phyloP scores from a whole-genome alignment of 2,113 vertebrate genomes.

The Hemiscyllium ocellatum region DNA sequence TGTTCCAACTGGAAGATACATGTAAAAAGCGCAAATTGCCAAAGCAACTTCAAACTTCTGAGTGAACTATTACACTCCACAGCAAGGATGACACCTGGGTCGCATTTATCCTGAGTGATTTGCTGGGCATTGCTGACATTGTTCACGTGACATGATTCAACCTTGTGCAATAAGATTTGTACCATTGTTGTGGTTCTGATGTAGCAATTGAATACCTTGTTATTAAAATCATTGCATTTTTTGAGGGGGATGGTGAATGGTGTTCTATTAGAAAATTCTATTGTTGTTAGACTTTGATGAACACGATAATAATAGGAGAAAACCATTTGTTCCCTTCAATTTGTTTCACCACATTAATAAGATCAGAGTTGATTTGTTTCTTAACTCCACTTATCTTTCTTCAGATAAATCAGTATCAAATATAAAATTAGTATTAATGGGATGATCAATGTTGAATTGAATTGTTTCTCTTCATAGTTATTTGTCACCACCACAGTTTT shows the following conservation, averaged over 20 bases:
- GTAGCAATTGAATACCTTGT: neutral
- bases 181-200: neutral
- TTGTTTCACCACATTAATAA: neutral
- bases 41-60: too few species aligned
- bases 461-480: neutral
- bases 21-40: too few species aligned
- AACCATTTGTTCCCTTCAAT: neutral
- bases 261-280: neutral
- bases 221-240: neutral
- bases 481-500: neutral
- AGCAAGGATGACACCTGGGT: neutral
- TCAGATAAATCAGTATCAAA: neutral
- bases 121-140: neutral
- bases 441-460: neutral
- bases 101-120: neutral
- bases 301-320: neutral
- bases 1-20: too few species aligned
- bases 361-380: neutral
- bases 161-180: neutral
- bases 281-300: neutral
- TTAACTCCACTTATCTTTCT: neutral
- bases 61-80: too few species aligned
- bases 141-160: neutral
- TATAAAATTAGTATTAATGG: neutral
- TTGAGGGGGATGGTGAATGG: neutral